phyloP scores from a whole-genome alignment of 2,113 vertebrate species.

The Tragulus kanchil region DNA sequence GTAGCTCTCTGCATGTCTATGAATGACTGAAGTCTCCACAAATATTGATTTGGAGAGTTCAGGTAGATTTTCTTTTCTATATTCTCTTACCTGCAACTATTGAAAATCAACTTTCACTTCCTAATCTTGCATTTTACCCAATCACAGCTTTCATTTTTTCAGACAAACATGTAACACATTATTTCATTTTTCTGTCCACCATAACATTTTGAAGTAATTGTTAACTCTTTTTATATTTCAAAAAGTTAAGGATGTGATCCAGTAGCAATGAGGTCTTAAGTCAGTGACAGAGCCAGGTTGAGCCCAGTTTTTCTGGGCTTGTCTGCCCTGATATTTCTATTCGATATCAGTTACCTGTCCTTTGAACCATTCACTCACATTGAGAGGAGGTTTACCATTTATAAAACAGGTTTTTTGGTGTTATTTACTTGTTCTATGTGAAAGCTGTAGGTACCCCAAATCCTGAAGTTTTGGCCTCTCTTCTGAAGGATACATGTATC shows the following conservation, averaged over 20 bases:
- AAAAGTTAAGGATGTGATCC: neutral
- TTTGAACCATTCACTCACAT: neutral
- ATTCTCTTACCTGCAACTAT: no score
- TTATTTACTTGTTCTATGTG: neutral
- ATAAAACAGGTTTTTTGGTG: neutral
- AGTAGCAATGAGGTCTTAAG: neutral
- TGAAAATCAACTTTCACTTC: no score
- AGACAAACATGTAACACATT: neutral
- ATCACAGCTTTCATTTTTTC: neutral
- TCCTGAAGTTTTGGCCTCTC: neutral
- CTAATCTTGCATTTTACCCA: no score
- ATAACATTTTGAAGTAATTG: neutral
- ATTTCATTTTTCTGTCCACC: neutral
- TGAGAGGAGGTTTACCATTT: neutral
- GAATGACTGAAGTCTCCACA: neutral
- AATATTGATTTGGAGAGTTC: neutral
- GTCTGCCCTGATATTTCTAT: neutral
- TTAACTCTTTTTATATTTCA: neutral
- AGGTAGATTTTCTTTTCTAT: slow-evolving; percentile 56
- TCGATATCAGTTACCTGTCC: neutral
- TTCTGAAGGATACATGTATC: neutral
- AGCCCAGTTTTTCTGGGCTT: neutral
- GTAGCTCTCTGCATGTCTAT: neutral
- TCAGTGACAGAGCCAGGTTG: neutral
- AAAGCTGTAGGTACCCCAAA: neutral